These are phyloP conservation scores for Clitarchus hookeri DNA, from an alignment of 2,888 invertebrate species.

Conservation along the genomic window DNA sequence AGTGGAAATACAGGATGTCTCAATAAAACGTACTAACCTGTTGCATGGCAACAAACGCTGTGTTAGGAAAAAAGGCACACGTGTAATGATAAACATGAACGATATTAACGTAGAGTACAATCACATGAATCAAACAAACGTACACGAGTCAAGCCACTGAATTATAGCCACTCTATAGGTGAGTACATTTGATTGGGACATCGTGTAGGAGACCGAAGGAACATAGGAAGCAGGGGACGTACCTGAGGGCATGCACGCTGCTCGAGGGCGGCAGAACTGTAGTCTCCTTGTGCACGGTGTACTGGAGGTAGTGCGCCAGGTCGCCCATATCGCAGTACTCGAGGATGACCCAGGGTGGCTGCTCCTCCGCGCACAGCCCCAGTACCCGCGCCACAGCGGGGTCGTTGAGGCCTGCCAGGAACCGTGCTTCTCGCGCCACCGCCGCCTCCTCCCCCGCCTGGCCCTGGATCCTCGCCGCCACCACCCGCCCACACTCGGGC, in stretches of 20 bases:
- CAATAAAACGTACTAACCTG: too few relatives aligned
- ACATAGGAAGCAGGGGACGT: slow-evolving; percentile 27
- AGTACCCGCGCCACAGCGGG: slow-evolving; percentile 69
- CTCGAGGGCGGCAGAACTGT: slow-evolving; percentile 49
- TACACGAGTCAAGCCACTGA: too few relatives aligned
- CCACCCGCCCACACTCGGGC: slow-evolving; percentile 57
- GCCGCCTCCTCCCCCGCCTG: slow-evolving; percentile 52
- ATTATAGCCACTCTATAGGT: too few relatives aligned
- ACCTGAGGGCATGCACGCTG: slow-evolving; percentile 54
- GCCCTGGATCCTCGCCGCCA: slow-evolving; percentile 60
- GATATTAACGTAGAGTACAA: too few relatives aligned
- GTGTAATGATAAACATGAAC: too few relatives aligned
- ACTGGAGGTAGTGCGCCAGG: slow-evolving; percentile 68
- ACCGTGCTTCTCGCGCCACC: slow-evolving; percentile 66
- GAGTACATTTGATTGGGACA: neutral
- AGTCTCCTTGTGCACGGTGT: slow-evolving; percentile 53
- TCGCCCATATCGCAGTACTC: slow-evolving; percentile 78
- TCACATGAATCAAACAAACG: too few relatives aligned
- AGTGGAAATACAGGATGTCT: too few relatives aligned
- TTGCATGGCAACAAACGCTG: too few relatives aligned
- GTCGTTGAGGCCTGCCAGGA: slow-evolving; percentile 69
- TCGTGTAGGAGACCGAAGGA: neutral
- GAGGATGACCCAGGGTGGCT: slow-evolving; percentile 70
- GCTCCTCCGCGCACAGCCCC: slow-evolving; percentile 63
- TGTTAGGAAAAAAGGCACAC: too few relatives aligned